Conservation (phyloP, 1,140 invertebrate genomes). For the Megalopta genalis region DNA sequence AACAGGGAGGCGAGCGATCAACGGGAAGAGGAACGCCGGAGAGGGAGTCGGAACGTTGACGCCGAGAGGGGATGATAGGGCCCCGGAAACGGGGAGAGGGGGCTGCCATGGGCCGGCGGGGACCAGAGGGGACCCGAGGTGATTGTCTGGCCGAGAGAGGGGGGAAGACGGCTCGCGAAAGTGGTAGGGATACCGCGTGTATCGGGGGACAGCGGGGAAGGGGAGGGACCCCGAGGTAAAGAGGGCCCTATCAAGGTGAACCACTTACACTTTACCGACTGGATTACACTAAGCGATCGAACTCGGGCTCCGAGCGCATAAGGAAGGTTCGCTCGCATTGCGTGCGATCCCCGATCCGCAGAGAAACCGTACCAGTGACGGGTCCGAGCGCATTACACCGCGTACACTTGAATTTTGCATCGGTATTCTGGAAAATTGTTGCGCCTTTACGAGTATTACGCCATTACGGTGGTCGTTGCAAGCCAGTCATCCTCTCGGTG, state of each 20-base stretch:
- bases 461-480: not conserved
- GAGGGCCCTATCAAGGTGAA: slow-evolving; percentile 76
- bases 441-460: not conserved
- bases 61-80: slow-evolving; percentile 14
- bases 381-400: not conserved
- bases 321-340: slow-evolving; percentile 51
- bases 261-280: slow-evolving; percentile 78
- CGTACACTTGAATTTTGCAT: not conserved
- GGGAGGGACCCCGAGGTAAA: slow-evolving; percentile 51
- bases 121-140: not conserved
- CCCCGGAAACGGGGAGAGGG: not conserved
- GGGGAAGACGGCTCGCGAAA: slow-evolving; percentile 14
- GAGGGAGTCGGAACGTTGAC: not conserved
- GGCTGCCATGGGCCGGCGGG: slow-evolving; percentile 4
- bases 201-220: not conserved
- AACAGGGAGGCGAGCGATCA: slow-evolving; percentile 15
- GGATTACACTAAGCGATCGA: slow-evolving; percentile 78
- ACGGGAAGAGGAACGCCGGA: not conserved
- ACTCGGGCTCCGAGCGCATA: slow-evolving; percentile 45
- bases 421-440: not conserved
- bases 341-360: slow-evolving; percentile 52
- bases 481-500: not conserved
- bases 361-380: slow-evolving; percentile 44
- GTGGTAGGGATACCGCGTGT: slow-evolving; percentile 12
- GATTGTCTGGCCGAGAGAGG: slow-evolving; percentile 24